Evolutionary conservation across 2,797 vertebrate species (phyloP).

Genomic region (Helicolenus hilgendorfi): DNA sequence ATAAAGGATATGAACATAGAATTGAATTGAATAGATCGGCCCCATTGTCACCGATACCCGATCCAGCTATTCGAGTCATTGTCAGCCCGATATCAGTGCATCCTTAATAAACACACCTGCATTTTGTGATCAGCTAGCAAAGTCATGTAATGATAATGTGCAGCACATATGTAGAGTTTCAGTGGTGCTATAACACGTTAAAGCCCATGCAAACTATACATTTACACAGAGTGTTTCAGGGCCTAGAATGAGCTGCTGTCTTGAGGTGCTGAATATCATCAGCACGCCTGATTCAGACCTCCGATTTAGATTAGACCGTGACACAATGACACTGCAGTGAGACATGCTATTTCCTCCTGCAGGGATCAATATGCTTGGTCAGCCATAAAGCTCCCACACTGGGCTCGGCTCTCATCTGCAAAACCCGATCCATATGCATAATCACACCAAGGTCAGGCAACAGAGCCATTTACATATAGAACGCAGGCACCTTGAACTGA

Average conservation of each 20-base stretch:
- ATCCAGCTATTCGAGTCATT: too few relatives aligned
- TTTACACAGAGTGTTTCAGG: not conserved
- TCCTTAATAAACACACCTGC: not conserved
- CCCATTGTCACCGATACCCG: too few relatives aligned
- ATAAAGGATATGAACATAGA: too few relatives aligned
- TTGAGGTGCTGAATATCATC: not conserved
- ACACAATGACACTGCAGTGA: slow-evolving; percentile 67
- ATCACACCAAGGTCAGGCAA: slow-evolving; percentile 78
- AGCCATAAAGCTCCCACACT: slow-evolving; percentile 63
- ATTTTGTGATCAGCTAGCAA: not conserved
- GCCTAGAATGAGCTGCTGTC: not conserved
- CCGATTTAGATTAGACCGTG: slow-evolving; percentile 31
- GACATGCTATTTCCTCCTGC: slow-evolving; percentile 69
- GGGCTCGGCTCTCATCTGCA: slow-evolving; percentile 54
- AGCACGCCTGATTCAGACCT: slow-evolving; percentile 20
- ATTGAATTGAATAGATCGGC: too few relatives aligned
- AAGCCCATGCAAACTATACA: not conserved
- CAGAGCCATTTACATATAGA: slow-evolving; percentile 71
- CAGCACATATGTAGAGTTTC: not conserved
- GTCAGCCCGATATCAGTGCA: too few relatives aligned
- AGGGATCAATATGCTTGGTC: slow-evolving; percentile 77
- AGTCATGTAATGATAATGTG: not conserved
- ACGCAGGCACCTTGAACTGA: slow-evolving; percentile 75
- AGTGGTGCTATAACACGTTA: not conserved
- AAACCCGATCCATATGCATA: slow-evolving; percentile 80